Percentiles rank a stretch among this genome's conserved stretches.
Conservation (phyloP, 2,888 invertebrate species). For the Lepidochitona cinerea region DNA sequence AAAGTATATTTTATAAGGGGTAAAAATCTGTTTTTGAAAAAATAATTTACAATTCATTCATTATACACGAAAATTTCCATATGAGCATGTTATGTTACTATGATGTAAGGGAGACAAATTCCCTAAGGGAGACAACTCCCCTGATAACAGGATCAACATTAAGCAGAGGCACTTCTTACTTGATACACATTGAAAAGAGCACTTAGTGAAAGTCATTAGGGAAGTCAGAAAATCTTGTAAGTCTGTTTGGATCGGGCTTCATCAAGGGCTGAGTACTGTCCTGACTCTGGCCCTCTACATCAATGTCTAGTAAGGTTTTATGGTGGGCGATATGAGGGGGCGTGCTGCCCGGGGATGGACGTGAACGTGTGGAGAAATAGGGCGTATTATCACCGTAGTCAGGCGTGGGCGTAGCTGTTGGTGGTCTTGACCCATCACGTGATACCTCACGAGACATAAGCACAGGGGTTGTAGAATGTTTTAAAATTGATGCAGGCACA, state of each 20-base stretch:
- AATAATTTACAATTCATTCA: too few species aligned
- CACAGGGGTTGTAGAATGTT: conserved; percentile 15
- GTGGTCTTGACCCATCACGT: neutral
- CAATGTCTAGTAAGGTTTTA: conserved; percentile 67
- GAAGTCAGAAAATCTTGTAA: neutral
- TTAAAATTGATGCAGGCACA: conserved; percentile 3
- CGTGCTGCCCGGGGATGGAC: conserved; percentile 75
- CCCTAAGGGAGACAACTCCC: too few species aligned
- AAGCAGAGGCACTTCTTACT: too few species aligned
- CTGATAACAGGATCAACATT: too few species aligned
- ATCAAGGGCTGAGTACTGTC: conserved; percentile 63
- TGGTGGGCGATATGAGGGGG: conserved; percentile 65
- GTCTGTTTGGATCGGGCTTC: conserved; percentile 7
- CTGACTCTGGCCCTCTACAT: conserved; percentile 67
- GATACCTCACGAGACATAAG: conserved; percentile 9
- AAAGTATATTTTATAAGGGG: too few species aligned
- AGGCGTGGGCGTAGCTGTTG: conserved; percentile 28
- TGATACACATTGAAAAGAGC: too few species aligned
- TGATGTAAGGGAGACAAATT: too few species aligned
- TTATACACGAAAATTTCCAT: too few species aligned
- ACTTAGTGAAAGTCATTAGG: too few species aligned
- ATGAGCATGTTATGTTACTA: too few species aligned
- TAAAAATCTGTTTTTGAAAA: too few species aligned
- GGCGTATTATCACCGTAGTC: conserved; percentile 91
- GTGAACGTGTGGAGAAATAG: conserved; percentile 82